Evolutionary conservation across 1,140 invertebrate genomes (phyloP).

Genomic region (Chymomyza costata): DNA sequence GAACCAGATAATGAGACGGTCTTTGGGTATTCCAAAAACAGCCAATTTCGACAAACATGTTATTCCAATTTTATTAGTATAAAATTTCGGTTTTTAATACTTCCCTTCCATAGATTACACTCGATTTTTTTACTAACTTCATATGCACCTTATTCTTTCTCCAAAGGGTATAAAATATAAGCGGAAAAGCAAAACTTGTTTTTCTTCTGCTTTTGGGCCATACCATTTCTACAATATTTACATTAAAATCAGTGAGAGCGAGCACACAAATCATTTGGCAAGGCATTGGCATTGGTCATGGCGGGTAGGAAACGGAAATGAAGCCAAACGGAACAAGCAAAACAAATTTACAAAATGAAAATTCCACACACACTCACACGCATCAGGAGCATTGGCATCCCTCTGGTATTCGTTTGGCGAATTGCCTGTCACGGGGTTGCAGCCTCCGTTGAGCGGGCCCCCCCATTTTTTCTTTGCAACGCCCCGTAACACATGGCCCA

Average conservation of each 20-base stretch:
- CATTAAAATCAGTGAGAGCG: conserved; percentile 17
- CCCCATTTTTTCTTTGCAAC: too few species aligned
- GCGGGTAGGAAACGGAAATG: conserved; percentile 56
- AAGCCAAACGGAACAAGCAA: conserved; percentile 71
- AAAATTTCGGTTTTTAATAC: too few species aligned
- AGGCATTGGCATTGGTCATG: background rate
- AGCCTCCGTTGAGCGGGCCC: too few species aligned
- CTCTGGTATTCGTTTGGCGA: conserved; percentile 67
- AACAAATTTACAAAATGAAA: conserved; percentile 73
- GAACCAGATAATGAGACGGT: too few species aligned
- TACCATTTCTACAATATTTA: conserved; percentile 7
- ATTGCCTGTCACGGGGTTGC: conserved; percentile 63
- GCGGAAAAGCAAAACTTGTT: too few species aligned
- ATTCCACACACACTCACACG: conserved; percentile 43
- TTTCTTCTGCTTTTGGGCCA: conserved; percentile 4
- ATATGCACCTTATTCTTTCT: background rate
- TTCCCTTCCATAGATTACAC: too few species aligned
- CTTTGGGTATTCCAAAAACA: too few species aligned
- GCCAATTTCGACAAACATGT: too few species aligned
- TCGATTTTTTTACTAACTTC: background rate
- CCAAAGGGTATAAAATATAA: too few species aligned
- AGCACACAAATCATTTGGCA: background rate
- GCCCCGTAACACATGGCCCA: background rate
- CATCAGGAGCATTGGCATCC: conserved; percentile 25
- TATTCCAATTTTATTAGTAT: too few species aligned